Conservation (phyloP, 2,888 invertebrate species). For the Aquatica leii region DNA sequence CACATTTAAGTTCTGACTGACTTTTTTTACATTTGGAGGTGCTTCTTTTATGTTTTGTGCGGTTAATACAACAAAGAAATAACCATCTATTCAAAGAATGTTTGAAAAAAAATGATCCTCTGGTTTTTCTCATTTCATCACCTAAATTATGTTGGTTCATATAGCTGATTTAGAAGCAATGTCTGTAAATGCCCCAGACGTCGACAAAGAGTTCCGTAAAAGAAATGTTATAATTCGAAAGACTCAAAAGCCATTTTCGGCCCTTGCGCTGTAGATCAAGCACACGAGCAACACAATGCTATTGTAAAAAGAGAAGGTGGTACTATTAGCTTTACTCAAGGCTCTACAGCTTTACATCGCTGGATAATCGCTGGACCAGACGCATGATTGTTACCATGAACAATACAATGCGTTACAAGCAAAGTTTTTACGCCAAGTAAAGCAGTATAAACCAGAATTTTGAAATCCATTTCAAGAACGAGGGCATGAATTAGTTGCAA, state of each 20-base stretch:
- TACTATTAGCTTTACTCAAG: background rate
- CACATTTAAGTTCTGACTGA: background rate
- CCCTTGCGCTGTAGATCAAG: slow-evolving; percentile 1
- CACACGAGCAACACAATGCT: slow-evolving; percentile 12
- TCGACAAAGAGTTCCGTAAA: background rate
- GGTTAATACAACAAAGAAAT: background rate
- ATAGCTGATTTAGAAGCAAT: background rate
- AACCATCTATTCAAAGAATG: background rate
- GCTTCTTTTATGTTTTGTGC: background rate
- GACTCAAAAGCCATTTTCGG: background rate
- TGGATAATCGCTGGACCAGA: background rate
- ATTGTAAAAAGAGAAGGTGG: slow-evolving; percentile 7
- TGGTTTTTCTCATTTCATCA: slow-evolving; percentile 2
- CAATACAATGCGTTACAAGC: too few relatives aligned
- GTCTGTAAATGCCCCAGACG: too few relatives aligned
- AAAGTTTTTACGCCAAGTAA: too few relatives aligned
- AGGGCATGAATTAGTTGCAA: too few relatives aligned
- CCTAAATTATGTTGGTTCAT: background rate
- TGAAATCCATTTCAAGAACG: too few relatives aligned
- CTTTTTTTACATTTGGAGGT: background rate
- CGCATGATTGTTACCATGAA: too few relatives aligned
- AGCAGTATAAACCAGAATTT: too few relatives aligned
- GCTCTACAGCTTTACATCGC: background rate
- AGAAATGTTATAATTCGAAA: background rate
- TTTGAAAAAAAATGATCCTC: background rate